Evolutionary conservation across 2,888 invertebrate species (phyloP), one percentile per base, ranked within the genome.

Genomic region (Helicoverpa assulta): DNA sequence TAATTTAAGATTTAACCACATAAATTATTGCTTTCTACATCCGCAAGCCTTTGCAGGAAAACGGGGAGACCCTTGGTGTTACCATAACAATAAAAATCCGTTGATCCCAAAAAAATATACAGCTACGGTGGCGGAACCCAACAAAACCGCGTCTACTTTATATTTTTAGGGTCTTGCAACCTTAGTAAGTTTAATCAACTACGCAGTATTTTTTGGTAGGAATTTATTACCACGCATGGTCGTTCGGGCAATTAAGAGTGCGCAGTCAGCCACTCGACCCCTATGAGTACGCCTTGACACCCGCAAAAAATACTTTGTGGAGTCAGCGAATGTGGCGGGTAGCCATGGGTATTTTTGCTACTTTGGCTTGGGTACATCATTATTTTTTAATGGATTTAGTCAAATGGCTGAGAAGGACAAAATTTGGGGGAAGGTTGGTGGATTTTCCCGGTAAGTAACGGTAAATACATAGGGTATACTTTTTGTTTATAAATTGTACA

Each of bases 241-340:
- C 81, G 71, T 77, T 73, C 73, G 62, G 68, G 70, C 67, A 83
- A 81, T 82, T 82, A 82, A 81, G 84, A 72, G 65, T 67, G 72
- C 84, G 67, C 21, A 65, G 84, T 81, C 82, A 82, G 82, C 82
- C 73, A 29, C 82, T 82, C 72, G 82, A 81, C 82, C 79, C 82
- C 71, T 78, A 70, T 63, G 70, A 82, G 79, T 70, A 75, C 59
- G 63, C 72, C 82, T 78, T 78, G 73, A 81, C 71, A 76, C 68
- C 66, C 69, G 61, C 73, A 74, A 75, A 80, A 82, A 81, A 76
- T 62, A 73, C 70, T 80, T 67, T 75, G 71, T 58, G 57, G 51
- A 63, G 33, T 81, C 73, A 72, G 71, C 76, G 52, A 63, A 66
- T 66, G 50, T 70, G 55, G 56, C 21, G 55, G 52, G 47, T 65